A percentile compares a stretch with the other conserved stretches of the same genome.
Evolutionary conservation across 2,797 vertebrate genomes (phyloP).

Genomic region (Etheostoma perlongum): DNA sequence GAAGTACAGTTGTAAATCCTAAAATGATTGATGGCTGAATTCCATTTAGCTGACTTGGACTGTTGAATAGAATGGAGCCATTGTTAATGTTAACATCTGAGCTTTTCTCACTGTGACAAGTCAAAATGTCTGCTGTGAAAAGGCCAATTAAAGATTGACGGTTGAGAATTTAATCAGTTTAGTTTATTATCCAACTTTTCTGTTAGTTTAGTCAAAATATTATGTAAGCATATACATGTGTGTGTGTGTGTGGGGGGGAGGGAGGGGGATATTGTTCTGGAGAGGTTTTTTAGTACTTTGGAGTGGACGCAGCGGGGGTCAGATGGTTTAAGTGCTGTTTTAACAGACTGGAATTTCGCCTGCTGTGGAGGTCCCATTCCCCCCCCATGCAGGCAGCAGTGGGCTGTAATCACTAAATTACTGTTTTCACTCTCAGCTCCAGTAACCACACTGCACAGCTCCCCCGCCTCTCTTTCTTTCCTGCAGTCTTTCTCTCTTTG

Average conservation of each 20-base stretch:
- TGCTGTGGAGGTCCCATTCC: conserved; percentile 65
- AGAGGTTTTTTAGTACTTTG: conserved; percentile 21
- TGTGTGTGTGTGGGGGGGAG: conserved; percentile 2
- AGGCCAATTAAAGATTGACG: too few relatives aligned
- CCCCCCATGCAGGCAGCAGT: conserved; percentile 71
- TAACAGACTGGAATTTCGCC: conserved; percentile 65
- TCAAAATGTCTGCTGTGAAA: too few relatives aligned
- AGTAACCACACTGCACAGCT: conserved; percentile 72
- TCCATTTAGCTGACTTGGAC: too few relatives aligned
- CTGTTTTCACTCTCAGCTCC: conserved; percentile 82
- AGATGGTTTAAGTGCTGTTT: conserved; percentile 77
- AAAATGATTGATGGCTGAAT: too few relatives aligned
- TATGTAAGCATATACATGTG: neutral
- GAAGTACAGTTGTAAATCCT: too few relatives aligned
- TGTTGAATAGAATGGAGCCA: too few relatives aligned
- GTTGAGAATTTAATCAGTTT: too few relatives aligned
- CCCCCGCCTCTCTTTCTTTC: conserved; percentile 31
- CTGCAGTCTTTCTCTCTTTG: conserved; percentile 46
- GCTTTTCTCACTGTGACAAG: too few relatives aligned
- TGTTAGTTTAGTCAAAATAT: neutral
- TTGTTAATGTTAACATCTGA: too few relatives aligned
- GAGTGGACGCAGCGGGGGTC: conserved; percentile 59
- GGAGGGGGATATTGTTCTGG: neutral
- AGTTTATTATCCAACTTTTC: neutral
- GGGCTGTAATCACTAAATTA: conserved; percentile 86